Base-by-base conservation (phyloP, 2,797 vertebrate species). In the Spea hammondii region DNA sequence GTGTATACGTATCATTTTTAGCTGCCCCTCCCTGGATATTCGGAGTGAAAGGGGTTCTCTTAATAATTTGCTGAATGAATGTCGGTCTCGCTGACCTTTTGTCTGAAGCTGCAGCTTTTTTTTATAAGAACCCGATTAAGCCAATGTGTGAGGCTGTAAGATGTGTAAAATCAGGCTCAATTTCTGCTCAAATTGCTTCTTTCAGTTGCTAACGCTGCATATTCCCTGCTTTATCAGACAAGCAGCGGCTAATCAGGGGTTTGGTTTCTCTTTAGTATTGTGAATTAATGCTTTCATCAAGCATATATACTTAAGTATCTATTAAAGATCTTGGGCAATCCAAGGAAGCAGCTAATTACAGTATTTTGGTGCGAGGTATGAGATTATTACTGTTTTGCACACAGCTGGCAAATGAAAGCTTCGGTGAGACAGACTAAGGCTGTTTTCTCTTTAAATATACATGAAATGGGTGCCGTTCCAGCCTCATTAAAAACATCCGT, bases 261-360 rank as follows among this genome's bases (percentile, higher is more conserved):
- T 74, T 78, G 48, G 64, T 70, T 65, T 75, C 12, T 46, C 57
- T 65, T 70, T 55, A 3, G 46, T 70, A 74, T 55, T 54, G 66
- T n/a, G 65, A 74, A 75, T 75, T 70, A 75, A 75, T 65, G 59
- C 78, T 70, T 75, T 80, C 72, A 70, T 75, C 59, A 71, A 10
- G 11, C 59, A 75, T 70, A 49, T 65, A 70, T 65, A 55, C 57
- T 70, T 80, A 75, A 74, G 70, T 79, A 79, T 67, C 70, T 65
- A 70, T 75, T 80, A 70, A 49, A 47, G 49, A 51, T 69, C 79
- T 78, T 64, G 32, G 60, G 77, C 76, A 81, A 70, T 79, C 79
- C 74, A 50, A 70, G 66, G 74, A 85, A 85, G 78, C 77, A 72
- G 72, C 71, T 86, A 89, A 89, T 90, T 88, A 84, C 65, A 86